phyloP scores from a whole-genome alignment of 2,113 vertebrate species.

The Xiphophorus hellerii region DNA sequence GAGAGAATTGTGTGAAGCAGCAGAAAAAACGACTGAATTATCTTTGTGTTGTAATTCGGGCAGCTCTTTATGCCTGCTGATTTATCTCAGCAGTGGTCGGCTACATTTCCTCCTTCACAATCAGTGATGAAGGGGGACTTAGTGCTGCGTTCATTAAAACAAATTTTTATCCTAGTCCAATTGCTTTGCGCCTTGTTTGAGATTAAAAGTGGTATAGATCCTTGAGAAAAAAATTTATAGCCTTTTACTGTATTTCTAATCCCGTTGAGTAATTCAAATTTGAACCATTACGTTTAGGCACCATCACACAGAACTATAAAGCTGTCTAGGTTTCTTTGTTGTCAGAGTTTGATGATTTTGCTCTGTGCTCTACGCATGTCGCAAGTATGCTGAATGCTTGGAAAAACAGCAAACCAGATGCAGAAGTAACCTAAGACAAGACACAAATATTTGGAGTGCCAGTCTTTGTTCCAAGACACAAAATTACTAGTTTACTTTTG shows the following conservation, averaged over 20 bases:
- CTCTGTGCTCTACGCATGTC: constrained; percentile 18
- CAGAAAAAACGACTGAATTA: constrained; percentile 67
- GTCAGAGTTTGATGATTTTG: constrained; percentile 39
- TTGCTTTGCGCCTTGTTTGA: constrained; percentile 50
- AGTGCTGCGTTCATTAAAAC: constrained; percentile 68
- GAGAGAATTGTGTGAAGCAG: constrained; percentile 64
- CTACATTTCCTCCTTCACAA: constrained; percentile 70
- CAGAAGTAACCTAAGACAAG: constrained; percentile 36
- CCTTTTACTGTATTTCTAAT: neutral
- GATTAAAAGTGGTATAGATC: constrained; percentile 39
- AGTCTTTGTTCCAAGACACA: constrained; percentile 20
- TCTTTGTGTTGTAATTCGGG: constrained; percentile 66
- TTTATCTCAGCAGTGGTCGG: constrained; percentile 70
- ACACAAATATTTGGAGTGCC: constrained; percentile 34
- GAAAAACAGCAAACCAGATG: constrained; percentile 30
- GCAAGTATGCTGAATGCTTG: constrained; percentile 15
- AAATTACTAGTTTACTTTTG: constrained; percentile 29
- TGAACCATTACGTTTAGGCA: constrained; percentile 2
- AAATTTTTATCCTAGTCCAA: constrained; percentile 55
- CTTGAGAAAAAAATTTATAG: constrained; percentile 21
- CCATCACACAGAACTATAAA: constrained; percentile 9
- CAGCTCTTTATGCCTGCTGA: constrained; percentile 56
- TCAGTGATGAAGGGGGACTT: constrained; percentile 66
- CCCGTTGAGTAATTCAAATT: constrained; percentile 7
- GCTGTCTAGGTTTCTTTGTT: constrained; percentile 28